Evolutionary conservation across 2,888 invertebrate species (phyloP), one percentile per base, ranked within the genome.

Genomic region (Caenorhabditis sp.): DNA sequence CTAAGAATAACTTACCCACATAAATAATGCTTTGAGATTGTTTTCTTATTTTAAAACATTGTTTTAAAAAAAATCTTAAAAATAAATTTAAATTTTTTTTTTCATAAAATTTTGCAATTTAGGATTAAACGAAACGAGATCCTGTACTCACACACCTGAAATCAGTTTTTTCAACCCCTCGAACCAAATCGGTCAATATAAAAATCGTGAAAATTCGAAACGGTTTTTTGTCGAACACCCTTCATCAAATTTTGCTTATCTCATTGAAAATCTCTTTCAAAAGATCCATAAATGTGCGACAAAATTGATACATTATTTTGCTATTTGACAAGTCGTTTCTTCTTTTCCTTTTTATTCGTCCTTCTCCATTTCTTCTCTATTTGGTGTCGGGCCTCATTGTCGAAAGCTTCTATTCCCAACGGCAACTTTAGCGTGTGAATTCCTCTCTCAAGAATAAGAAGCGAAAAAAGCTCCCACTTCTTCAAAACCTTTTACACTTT

Each of bases 371-470:
- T 43, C 43, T 10, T 43, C 17, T 43, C 43, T 43, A 43, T 43
- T 43, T 43, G 43, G 43, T 43, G 43, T 43, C 43, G 43, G 43
- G 43, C 43, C 43, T 43, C 43, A 43, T 43, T 43, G 43, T 43
- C 57, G 57, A 60, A 57, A 52, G 43, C 36, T 58, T 60, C 59
- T 64, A 70, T 72, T 67, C 72, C 72, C 72, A 64, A 72, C 64
- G 72, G 72, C 72, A 67, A 64, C 67, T 67, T 67, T 64, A 58
- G 72, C 72, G 72, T 72, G 72, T 72, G 72, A 72, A 72, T 67
- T 72, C 64, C 59, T 60, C 72, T 72, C 64, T 66, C 66, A 66
- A 66, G 52, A 59, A 43, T 43, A 17, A 43, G 43, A 43, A 43
- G 43, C 43, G 14, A n/a, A 52, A 54, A 36, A 52, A 57, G 54